phyloP scores from a whole-genome alignment of 2,888 invertebrate genomes.

The Dendrolimus pini region DNA sequence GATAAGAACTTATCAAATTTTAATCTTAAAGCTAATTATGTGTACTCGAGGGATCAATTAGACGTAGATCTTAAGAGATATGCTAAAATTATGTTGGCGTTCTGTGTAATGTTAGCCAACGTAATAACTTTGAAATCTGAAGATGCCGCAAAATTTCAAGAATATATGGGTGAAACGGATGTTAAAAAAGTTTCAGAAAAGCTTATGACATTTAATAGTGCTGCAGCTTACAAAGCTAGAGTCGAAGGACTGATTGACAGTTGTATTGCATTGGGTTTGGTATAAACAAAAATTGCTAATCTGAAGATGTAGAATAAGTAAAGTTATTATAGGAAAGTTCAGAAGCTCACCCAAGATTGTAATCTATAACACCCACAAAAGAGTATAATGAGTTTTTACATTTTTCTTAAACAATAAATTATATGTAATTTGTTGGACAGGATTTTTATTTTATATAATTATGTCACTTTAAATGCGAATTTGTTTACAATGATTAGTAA shows the following conservation, averaged over 20 bases:
- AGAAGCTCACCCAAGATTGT: too few species aligned
- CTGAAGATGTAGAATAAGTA: too few species aligned
- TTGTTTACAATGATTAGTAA: too few species aligned
- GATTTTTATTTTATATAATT: too few species aligned
- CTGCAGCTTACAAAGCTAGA: constrained; percentile 1
- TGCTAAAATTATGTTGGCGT: constrained; percentile 17
- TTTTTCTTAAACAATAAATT: too few species aligned
- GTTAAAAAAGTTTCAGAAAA: constrained; percentile 1
- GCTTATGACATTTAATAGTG: background rate
- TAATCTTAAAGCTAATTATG: constrained; percentile 21
- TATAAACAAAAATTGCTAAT: background rate
- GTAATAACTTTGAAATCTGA: constrained; percentile 19
- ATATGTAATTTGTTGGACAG: too few species aligned
- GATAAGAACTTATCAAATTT: constrained; percentile 21
- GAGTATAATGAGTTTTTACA: too few species aligned
- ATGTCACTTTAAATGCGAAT: too few species aligned
- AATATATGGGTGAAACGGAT: constrained; percentile 1
- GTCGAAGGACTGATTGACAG: constrained; percentile 7
- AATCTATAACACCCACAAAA: too few species aligned
- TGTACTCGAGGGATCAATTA: constrained; percentile 28
- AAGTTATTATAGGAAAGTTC: too few species aligned
- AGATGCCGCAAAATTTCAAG: constrained; percentile 14
- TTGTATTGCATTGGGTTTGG: constrained; percentile 8
- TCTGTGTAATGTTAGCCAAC: constrained; percentile 14
- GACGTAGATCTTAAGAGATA: constrained; percentile 27